Evolutionary conservation across 2,888 invertebrate genomes (phyloP).

Genomic region (Callinectes sapidus): DNA sequence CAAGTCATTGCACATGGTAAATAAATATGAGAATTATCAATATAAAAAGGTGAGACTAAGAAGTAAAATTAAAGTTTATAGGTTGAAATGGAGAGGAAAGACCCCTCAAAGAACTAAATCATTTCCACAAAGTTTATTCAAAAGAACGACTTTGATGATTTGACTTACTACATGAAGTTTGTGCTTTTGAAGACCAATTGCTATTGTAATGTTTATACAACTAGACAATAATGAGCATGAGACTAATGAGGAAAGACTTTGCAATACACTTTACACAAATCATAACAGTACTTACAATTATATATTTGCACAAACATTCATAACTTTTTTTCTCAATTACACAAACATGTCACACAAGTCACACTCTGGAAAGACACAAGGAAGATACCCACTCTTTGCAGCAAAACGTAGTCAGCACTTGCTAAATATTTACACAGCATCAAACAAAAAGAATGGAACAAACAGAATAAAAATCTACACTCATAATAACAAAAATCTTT

Average conservation of each 20-base stretch:
- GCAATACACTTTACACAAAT: background rate
- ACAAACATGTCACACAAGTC: background rate
- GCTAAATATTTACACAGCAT: background rate
- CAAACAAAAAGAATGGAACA: background rate
- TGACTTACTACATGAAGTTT: background rate
- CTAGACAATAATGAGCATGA: background rate
- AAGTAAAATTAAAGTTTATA: no score
- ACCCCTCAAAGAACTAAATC: background rate
- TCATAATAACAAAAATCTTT: constrained; percentile 8
- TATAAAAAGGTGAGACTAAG: background rate
- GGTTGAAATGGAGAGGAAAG: no score
- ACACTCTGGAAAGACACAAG: background rate
- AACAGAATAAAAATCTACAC: background rate
- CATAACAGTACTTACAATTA: background rate
- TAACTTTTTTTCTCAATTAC: background rate
- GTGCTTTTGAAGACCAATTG: background rate
- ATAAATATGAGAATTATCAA: background rate
- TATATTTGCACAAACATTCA: background rate
- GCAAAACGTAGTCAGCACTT: background rate
- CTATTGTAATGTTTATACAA: background rate
- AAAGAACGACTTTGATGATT: background rate
- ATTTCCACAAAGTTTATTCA: background rate
- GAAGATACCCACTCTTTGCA: background rate
- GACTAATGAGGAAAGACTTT: background rate
- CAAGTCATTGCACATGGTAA: background rate